phyloP scores from a whole-genome alignment of 1,140 invertebrate genomes.

The Nixonia krombeini region DNA sequence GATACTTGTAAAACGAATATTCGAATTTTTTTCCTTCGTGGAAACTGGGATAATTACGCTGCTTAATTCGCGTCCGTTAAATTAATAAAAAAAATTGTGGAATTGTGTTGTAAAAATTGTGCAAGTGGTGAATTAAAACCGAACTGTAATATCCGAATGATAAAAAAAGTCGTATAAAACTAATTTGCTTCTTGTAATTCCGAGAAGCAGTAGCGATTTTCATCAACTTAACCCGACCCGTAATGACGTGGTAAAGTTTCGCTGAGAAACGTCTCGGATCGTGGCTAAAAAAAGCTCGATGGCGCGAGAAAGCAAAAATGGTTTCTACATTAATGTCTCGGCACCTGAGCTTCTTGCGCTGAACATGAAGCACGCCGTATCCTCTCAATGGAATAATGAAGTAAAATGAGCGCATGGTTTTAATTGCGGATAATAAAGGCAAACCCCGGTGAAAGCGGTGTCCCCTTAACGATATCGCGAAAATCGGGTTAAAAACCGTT shows the following conservation, averaged over 20 bases:
- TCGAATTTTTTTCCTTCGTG: too few species aligned
- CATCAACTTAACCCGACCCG: constrained; percentile 10
- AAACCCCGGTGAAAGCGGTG: constrained; percentile 13
- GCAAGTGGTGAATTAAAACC: too few species aligned
- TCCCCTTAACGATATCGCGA: constrained; percentile 15
- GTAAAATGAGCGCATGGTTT: constrained; percentile 37
- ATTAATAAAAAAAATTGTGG: too few species aligned
- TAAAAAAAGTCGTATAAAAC: too few species aligned
- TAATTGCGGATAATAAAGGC: constrained; percentile 44
- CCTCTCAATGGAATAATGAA: constrained; percentile 32
- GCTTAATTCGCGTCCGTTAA: too few species aligned
- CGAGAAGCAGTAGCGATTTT: too few species aligned
- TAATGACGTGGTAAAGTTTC: constrained; percentile 18
- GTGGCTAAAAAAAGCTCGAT: constrained; percentile 16
- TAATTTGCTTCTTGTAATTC: too few species aligned
- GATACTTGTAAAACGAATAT: too few species aligned
- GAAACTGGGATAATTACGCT: too few species aligned
- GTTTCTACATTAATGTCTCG: constrained; percentile 37
- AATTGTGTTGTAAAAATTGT: too few species aligned
- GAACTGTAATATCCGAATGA: too few species aligned
- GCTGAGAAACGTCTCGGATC: constrained; percentile 6
- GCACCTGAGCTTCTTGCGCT: constrained; percentile 16
- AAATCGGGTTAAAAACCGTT: constrained; percentile 31
- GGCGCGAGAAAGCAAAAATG: constrained; percentile 21
- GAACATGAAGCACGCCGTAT: constrained; percentile 8